Evolutionary conservation across 2,113 vertebrate species (phyloP).

Genomic region (Natator depressus): DNA sequence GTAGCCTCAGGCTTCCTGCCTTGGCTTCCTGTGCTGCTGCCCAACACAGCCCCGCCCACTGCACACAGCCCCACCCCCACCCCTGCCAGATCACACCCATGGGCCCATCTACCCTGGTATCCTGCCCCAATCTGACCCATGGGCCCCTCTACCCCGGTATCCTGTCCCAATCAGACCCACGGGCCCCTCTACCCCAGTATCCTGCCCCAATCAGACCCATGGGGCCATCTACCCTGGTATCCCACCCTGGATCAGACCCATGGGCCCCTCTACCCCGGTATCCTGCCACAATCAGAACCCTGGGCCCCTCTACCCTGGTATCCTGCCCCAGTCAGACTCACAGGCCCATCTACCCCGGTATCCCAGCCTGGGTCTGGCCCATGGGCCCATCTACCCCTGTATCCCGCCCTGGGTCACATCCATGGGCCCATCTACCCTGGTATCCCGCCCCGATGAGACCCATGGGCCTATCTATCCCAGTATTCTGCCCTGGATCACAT

Average conservation of each 20-base stretch:
- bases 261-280: no score
- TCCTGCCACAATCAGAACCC: background rate
- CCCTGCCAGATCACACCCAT: background rate
- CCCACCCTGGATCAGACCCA: no score
- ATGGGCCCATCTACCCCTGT: no score
- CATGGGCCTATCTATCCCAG: background rate
- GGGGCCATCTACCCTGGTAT: background rate
- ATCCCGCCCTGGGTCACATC: background rate
- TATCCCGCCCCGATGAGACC: background rate
- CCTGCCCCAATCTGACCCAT: no score
- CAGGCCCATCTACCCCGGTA: background rate
- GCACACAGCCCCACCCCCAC: background rate
- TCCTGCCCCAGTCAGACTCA: no score
- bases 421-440: no score
- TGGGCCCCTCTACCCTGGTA: no score
- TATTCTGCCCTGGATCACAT: background rate
- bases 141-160: no score
- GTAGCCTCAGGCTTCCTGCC: slow-evolving; percentile 1
- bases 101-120: background rate
- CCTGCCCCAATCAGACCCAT: no score
- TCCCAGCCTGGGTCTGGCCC: no score
- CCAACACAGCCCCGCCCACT: background rate
- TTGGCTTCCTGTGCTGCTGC: slow-evolving; percentile 5
- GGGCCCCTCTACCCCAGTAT: no score
- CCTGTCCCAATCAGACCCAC: accelerated